Evolutionary conservation across 1,140 invertebrate species (phyloP).

Genomic region (Procambarus virginalis): DNA sequence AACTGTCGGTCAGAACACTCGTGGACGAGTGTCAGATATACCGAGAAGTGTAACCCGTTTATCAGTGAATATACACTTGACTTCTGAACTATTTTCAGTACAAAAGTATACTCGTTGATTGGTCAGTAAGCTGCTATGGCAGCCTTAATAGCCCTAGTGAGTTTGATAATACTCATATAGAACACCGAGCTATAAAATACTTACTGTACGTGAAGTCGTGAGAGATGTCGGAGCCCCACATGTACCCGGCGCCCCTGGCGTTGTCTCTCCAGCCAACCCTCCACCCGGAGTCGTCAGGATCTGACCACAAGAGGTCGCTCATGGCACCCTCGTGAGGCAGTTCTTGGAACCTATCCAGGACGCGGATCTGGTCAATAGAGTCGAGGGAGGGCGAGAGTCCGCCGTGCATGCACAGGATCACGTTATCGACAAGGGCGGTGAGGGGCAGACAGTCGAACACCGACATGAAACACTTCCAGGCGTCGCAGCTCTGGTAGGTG

Average conservation of each 20-base stretch:
- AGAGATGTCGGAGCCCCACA: constrained; percentile 39
- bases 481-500: constrained; percentile 72
- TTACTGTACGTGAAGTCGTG: constrained; percentile 37
- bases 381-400: constrained; percentile 68
- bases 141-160: too few species aligned
- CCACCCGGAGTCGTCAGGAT: constrained; percentile 59
- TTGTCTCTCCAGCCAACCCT: constrained; percentile 17
- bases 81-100: too few species aligned
- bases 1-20: too few species aligned
- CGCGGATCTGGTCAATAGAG: constrained; percentile 71
- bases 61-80: too few species aligned
- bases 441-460: constrained; percentile 70
- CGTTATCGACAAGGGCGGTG: constrained; percentile 64
- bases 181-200: background rate
- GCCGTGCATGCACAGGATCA: constrained; percentile 68
- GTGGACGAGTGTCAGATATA: too few species aligned
- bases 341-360: constrained; percentile 57
- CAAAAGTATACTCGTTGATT: too few species aligned
- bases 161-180: too few species aligned
- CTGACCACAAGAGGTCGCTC: constrained; percentile 71
- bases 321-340: constrained; percentile 72
- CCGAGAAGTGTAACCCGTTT: too few species aligned
- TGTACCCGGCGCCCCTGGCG: constrained; percentile 35
- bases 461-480: constrained; percentile 71
- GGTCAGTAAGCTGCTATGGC: too few species aligned